A percentile compares a stretch with the other conserved stretches of the same genome.
Evolutionary conservation across 2,888 invertebrate genomes (phyloP).

Genomic region (Drosophila emarginata): DNA sequence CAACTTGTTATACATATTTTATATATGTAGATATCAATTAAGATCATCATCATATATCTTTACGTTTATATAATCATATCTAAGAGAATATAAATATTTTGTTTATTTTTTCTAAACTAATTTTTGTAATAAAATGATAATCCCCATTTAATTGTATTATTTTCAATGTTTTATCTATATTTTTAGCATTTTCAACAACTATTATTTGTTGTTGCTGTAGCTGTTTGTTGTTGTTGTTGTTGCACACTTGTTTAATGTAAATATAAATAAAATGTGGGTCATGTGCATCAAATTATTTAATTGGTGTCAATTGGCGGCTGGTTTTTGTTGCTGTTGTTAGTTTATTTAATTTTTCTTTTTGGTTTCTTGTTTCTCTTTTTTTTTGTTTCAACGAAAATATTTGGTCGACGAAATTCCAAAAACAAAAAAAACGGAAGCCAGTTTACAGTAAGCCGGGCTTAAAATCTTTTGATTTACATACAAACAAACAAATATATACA

Average conservation of each 20-base stretch:
- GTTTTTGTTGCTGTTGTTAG: constrained; percentile 39
- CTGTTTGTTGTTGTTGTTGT: constrained; percentile 31
- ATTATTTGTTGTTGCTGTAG: constrained; percentile 19
- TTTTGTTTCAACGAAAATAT: constrained; percentile 7
- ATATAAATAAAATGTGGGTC: constrained; percentile 73
- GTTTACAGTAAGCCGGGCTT: constrained; percentile 36
- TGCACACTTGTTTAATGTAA: constrained; percentile 33
- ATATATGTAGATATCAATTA: no score
- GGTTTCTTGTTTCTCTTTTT: constrained; percentile 32
- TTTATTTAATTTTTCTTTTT: constrained; percentile 29
- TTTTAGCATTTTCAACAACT: constrained; percentile 35
- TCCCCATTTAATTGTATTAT: no score
- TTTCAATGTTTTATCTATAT: constrained; percentile 18
- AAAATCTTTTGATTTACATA: constrained; percentile 41
- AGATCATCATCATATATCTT: no score
- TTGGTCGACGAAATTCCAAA: not conserved
- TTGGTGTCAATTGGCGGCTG: constrained; percentile 72
- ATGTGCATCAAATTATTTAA: constrained; percentile 78
- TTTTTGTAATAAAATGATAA: constrained; percentile 2
- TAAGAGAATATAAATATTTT: no score
- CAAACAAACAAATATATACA: not conserved
- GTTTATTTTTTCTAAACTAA: no score
- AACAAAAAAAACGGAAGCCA: constrained; percentile 8
- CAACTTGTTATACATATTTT: no score
- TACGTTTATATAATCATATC: no score